Conservation (phyloP, 64 coral and sea anemone genomes). For the Montipora cactus region DNA sequence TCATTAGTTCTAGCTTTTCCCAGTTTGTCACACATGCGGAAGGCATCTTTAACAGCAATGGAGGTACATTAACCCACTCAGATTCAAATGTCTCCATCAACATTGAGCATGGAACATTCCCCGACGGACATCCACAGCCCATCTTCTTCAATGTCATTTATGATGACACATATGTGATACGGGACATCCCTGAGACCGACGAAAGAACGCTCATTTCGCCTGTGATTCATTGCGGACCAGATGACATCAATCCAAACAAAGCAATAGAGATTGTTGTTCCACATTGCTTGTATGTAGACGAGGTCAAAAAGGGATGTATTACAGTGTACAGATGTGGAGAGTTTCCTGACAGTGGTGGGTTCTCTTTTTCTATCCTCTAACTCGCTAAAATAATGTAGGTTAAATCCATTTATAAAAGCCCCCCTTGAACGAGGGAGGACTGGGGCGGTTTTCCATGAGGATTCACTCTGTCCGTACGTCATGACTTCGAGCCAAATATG, state of each 20-base stretch:
- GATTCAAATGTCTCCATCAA: not conserved
- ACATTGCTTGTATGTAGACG: constrained; percentile 32
- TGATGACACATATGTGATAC: not conserved
- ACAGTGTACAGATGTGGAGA: constrained; percentile 8
- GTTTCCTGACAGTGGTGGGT: not conserved
- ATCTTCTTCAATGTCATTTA: constrained; percentile 24
- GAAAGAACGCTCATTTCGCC: constrained; percentile 28
- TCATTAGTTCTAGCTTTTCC: not conserved
- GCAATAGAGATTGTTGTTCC: constrained; percentile 26
- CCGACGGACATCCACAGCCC: not conserved
- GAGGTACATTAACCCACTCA: not conserved
- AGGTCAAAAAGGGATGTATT: not conserved
- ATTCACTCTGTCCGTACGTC: no score
- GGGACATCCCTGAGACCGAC: constrained; percentile 11
- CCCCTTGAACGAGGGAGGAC: no score
- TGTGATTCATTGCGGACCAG: constrained; percentile 11
- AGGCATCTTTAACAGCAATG: not conserved
- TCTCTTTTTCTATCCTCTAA: not conserved
- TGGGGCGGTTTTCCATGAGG: no score
- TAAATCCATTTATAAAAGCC: not conserved
- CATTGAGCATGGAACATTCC: constrained; percentile 4
- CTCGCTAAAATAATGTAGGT: no score
- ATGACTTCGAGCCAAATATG: no score
- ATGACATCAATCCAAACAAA: constrained; percentile 6
- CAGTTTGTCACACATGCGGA: not conserved